Evolutionary conservation across 2,113 vertebrate genomes (phyloP).

Genomic region (Scatophagus argus): DNA sequence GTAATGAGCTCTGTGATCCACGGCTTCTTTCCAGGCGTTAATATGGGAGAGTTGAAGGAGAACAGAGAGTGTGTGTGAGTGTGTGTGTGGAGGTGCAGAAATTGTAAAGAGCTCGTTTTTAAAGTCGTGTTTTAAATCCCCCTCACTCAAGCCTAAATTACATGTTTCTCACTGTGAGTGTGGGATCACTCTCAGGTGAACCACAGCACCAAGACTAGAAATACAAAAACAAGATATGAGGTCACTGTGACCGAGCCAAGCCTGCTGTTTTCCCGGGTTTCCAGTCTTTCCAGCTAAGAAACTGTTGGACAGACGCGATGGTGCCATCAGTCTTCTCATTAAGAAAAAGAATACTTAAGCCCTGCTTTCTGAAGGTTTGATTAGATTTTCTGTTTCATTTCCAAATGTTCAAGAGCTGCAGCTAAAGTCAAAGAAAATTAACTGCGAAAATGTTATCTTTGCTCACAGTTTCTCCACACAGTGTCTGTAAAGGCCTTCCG

Average conservation of each 20-base stretch:
- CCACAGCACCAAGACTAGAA: no score
- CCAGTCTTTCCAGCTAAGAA: no score
- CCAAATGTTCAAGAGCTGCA: background rate
- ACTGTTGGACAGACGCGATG: no score
- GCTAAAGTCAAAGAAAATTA: background rate
- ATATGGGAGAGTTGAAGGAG: constrained; percentile 2
- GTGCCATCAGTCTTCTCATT: no score
- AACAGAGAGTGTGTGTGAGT: background rate
- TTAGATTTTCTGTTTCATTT: no score
- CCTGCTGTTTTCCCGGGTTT: no score
- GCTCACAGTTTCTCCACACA: background rate
- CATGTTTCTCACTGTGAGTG: background rate
- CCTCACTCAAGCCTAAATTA: background rate
- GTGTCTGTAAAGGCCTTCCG: background rate
- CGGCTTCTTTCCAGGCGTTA: constrained; percentile 38
- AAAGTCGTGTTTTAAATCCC: background rate
- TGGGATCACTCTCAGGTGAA: no score
- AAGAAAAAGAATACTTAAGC: no score
- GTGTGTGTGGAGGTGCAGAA: no score
- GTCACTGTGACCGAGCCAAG: no score
- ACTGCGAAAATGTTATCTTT: background rate
- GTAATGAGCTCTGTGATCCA: constrained; percentile 50
- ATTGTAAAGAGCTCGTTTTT: background rate
- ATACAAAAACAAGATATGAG: no score
- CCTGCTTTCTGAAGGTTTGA: background rate